Base-by-base conservation (phyloP, 2,888 invertebrate genomes). In the Lepidocyrtoides sp. region DNA sequence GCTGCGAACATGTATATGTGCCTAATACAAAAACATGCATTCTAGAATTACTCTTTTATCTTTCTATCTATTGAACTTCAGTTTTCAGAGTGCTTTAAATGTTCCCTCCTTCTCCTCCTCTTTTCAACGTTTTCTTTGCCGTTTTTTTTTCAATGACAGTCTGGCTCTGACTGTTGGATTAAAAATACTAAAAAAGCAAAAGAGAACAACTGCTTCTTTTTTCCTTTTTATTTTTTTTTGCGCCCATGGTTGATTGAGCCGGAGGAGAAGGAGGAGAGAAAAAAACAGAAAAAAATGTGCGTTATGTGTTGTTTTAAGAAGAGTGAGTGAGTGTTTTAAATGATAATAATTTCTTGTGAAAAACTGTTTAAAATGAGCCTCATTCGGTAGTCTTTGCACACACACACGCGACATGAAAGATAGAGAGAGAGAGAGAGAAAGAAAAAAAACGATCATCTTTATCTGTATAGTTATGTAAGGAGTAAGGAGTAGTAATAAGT, bases 311-410 rank as follows among this genome's bases (percentile, higher is more conserved):
- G 23, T 75, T 44, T 75, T 75, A 41, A 44, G 20, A 41, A n/a
- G 20, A n/a, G 41, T 20, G 72, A 41, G 44, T 41, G 14, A 72
- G 36, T 72, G 44, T 75, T 48, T 48, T 12, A 75, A 75, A 48
- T 75, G 75, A 75, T 44, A 75, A 75, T 26, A 48, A 75, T 75
- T 75, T 44, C 69, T 69, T 69, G 32, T 17, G 26, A 36, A 41
- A 41, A 54, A 51, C 81, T 57, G 36, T 81, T 82, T 63, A 63
- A 82, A 81, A 79, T 79, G 51, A 54, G 29, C 17, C 81, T 81
- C 81, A 57, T 81, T 81, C 57, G 57, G 81, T 48, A 81, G 57
- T 57, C 81, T 36, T 57, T 57, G 57, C 54, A 57, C 36, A 81
- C 20, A 20, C 54, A 81, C 57, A 57, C 57, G 29, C 75, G 48